Conservation (phyloP, 2,113 vertebrate genomes). For the Coptodon bakossiorum region DNA sequence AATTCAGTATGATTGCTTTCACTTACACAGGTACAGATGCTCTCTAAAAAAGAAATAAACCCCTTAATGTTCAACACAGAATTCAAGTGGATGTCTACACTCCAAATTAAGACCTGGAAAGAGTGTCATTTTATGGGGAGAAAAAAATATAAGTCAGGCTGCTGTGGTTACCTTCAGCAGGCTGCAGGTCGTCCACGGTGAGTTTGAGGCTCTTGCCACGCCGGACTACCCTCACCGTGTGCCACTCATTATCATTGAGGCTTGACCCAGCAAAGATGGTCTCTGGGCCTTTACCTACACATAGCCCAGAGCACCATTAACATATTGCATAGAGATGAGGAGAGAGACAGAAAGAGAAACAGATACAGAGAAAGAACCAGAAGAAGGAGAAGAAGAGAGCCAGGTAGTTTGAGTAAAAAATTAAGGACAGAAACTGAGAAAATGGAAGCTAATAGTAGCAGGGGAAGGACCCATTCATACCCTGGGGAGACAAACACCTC, state of each 20-base stretch:
- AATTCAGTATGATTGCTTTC: neutral
- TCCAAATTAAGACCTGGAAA: neutral
- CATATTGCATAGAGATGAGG: constrained; percentile 19
- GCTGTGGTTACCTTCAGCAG: constrained; percentile 71
- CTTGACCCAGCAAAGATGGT: constrained; percentile 98
- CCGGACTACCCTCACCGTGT: constrained; percentile 96
- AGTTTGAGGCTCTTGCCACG: constrained; percentile 96
- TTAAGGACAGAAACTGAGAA: constrained; percentile 19
- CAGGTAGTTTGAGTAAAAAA: constrained; percentile 28
- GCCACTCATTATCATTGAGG: constrained; percentile 99
- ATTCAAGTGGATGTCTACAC: neutral
- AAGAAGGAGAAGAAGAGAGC: constrained; percentile 12
- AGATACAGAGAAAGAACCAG: constrained; percentile 25
- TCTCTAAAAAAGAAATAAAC: constrained; percentile 4
- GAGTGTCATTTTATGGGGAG: neutral
- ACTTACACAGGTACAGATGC: neutral
- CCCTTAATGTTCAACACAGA: neutral
- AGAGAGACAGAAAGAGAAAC: constrained; percentile 30
- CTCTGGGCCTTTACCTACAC: constrained; percentile 99
- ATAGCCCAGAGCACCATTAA: constrained; percentile 88
- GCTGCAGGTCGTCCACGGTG: constrained; percentile 92
- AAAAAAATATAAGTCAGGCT: neutral
- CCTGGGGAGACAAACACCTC: constrained; percentile 40
- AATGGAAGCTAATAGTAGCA: constrained; percentile 17
- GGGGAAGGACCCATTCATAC: constrained; percentile 24